Base-by-base conservation (phyloP, 2,797 vertebrate species). In the Taenioides sp. region DNA sequence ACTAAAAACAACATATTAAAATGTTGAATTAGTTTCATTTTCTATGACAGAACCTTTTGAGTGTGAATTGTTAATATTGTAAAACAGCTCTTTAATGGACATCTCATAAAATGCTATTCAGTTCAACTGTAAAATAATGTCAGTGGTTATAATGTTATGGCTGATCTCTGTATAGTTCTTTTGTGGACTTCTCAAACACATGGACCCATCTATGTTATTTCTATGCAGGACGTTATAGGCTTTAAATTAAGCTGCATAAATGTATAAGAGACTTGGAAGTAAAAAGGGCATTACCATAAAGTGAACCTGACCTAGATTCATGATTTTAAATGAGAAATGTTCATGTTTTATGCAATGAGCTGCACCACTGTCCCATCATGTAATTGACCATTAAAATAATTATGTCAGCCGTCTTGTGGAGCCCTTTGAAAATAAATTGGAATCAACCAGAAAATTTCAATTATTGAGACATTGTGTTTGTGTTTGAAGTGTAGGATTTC, bases 301-400 rank as follows among this genome's bases (percentile, higher is more conserved):
- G 7, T 27, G 61, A 37, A 10, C 34, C 40, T 65, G 64, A 65
- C 64, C 64, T 23, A 65, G 43, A 65, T 65, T 47, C 43, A 65
- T 50, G 43, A 27, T 65, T 65, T 65, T 49, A 65, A 65, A 65
- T 49, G 22, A 50, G 43, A 49, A 65, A 50, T 28, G 43, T 22
- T 25, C 34, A 22, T 61, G 59, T 63, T 59, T 60, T 68, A 37
- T 62, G 28, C 52, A 54, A 31, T 55, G 65, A 52, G 34, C 37
- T 22, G 34, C 37, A 2, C 34, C 61, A 63, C 37, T 40, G 47
- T 27, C 37, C 40, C 63, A 65, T 17, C 63, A 63, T 40, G 34
- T 63, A 69, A 69, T 47, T 47, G 52, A 55, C 67, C 40, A 43
- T 65, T 65, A 65, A 49, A 65, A 65, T 23, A 65, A 65, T 65